phyloP scores from a whole-genome alignment of 2,113 vertebrate genomes.

The Oncorhynchus clarkii region DNA sequence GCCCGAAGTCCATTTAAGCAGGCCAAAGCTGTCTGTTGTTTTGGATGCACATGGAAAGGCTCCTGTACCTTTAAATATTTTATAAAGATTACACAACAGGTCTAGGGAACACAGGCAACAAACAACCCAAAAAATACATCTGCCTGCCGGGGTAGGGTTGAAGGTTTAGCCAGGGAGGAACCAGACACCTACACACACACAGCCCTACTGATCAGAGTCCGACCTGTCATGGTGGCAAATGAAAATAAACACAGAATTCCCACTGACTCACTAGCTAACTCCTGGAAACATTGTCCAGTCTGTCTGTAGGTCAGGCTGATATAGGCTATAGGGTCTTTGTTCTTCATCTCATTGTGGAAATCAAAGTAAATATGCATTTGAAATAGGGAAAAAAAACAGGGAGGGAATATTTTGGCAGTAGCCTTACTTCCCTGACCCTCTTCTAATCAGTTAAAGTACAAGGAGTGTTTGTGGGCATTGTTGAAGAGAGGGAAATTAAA shows the following conservation, averaged over 20 bases:
- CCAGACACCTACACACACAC: conserved; percentile 49
- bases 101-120: conserved; percentile 65
- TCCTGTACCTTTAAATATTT: conserved; percentile 74
- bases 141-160: conserved; percentile 33
- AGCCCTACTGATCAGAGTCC: conserved; percentile 32
- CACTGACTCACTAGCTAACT: conserved; percentile 1
- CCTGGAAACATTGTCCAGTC: conserved; percentile 24
- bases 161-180: conserved; percentile 53
- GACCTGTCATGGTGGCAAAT: conserved; percentile 40
- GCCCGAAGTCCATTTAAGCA: not conserved
- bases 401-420: conserved; percentile 19
- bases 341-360: conserved; percentile 45
- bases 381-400: not conserved
- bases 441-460: conserved; percentile 30
- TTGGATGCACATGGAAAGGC: conserved; percentile 37
- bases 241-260: conserved; percentile 19
- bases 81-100: conserved; percentile 74
- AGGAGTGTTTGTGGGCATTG: conserved; percentile 31
- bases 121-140: conserved; percentile 31
- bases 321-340: conserved; percentile 26
- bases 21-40: conserved; percentile 13
- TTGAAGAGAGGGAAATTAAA: conserved; percentile 13
- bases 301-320: conserved; percentile 35
- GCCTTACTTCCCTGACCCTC: conserved; percentile 1
- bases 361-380: conserved; percentile 39